Evolutionary conservation across 2,888 invertebrate genomes (phyloP).

Genomic region (Ennomos erosarius): DNA sequence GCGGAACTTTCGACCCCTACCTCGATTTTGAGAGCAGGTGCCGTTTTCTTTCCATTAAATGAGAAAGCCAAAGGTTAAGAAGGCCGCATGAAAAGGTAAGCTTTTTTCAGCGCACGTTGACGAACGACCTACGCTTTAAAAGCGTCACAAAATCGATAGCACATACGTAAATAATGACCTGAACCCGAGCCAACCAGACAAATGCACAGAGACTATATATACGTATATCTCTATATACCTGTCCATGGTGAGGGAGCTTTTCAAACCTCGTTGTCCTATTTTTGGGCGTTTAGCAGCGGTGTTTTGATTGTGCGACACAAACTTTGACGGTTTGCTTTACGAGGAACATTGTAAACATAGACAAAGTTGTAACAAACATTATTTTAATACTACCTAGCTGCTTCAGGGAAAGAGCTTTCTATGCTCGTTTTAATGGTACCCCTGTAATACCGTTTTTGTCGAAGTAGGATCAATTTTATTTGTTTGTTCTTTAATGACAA

Average conservation of each 20-base stretch:
- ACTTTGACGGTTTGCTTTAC: background rate
- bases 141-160: conserved; percentile 12
- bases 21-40: conserved; percentile 38
- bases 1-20: conserved; percentile 24
- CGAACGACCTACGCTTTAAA: conserved; percentile 2
- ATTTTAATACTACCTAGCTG: background rate
- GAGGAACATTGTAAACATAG: conserved; percentile 3
- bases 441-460: too few relatives aligned
- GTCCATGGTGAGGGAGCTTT: too few relatives aligned
- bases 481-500: too few relatives aligned
- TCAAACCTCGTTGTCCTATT: too few relatives aligned
- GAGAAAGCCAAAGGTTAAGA: conserved; percentile 35
- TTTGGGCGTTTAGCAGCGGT: background rate
- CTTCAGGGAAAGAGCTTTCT: too few relatives aligned
- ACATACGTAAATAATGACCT: conserved; percentile 37
- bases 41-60: conserved; percentile 31
- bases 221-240: background rate
- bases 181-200: conserved; percentile 43
- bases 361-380: conserved; percentile 2
- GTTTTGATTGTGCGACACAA: background rate
- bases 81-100: conserved; percentile 16
- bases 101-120: background rate
- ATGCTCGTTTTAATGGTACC: too few relatives aligned
- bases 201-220: conserved; percentile 27
- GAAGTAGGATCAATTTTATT: too few relatives aligned